Evolutionary conservation across 2,113 vertebrate species (phyloP).

Genomic region (Heptranchias perlo): DNA sequence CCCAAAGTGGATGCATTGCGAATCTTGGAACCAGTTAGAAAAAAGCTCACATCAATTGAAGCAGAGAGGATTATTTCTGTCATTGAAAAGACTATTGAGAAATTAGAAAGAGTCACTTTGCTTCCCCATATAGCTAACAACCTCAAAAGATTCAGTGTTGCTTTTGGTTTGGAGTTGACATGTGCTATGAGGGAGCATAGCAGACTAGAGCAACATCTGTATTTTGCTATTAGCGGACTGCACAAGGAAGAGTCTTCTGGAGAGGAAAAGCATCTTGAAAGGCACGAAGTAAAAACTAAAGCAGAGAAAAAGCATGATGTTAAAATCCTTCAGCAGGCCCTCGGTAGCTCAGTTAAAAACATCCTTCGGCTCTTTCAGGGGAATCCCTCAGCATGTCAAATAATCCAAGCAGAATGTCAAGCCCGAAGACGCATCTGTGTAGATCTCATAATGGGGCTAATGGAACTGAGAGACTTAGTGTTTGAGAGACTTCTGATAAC

Average conservation of each 20-base stretch:
- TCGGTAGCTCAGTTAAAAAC: conserved; percentile 58
- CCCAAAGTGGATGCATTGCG: conserved; percentile 40
- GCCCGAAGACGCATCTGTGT: conserved; percentile 41
- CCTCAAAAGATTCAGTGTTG: conserved; percentile 37
- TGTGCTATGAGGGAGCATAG: conserved; percentile 50
- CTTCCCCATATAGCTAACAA: conserved; percentile 45
- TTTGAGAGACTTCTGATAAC: conserved; percentile 62
- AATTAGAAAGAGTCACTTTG: conserved; percentile 53
- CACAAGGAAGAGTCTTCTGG: neutral
- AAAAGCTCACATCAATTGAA: conserved; percentile 55
- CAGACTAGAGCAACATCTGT: conserved; percentile 45
- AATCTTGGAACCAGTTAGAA: conserved; percentile 43
- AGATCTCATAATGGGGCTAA: conserved; percentile 54
- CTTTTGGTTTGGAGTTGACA: conserved; percentile 45
- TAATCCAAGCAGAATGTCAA: conserved; percentile 42
- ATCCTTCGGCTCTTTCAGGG: conserved; percentile 55
- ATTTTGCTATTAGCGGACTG: conserved; percentile 35
- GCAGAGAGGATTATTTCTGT: conserved; percentile 56
- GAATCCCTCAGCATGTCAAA: conserved; percentile 43
- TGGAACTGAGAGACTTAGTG: conserved; percentile 57
- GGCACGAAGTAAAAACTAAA: neutral
- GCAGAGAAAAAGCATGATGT: conserved; percentile 36
- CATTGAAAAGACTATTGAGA: conserved; percentile 60
- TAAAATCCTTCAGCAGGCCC: neutral
- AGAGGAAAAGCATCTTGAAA: neutral